Evolutionary conservation across 1,140 invertebrate genomes (phyloP).

Genomic region (Drosophila sproati): DNA sequence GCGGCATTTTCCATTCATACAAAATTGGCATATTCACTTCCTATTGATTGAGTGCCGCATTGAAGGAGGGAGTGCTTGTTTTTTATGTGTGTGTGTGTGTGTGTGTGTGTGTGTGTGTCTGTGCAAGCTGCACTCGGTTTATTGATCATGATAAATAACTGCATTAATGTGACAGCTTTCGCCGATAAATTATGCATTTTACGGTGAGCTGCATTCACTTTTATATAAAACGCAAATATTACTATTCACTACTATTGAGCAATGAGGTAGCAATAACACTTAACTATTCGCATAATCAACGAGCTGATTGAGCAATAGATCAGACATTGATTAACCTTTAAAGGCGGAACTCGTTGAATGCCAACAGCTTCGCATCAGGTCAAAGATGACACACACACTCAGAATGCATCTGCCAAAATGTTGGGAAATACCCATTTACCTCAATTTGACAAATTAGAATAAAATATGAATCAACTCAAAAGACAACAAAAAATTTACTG

Average conservation of each 20-base stretch:
- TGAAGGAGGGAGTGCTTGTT: slow-evolving; percentile 53
- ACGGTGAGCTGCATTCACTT: slow-evolving; percentile 32
- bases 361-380: slow-evolving; percentile 11
- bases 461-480: not conserved
- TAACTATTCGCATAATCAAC: slow-evolving; percentile 6
- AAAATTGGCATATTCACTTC: slow-evolving; percentile 60
- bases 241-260: not conserved
- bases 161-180: slow-evolving; percentile 77
- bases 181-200: slow-evolving; percentile 65
- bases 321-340: slow-evolving; percentile 27
- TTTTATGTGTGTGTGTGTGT: slow-evolving; percentile 1
- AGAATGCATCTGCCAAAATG: no score
- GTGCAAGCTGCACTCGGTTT: slow-evolving; percentile 39
- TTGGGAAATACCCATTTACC: not conserved
- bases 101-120: not conserved
- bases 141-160: slow-evolving; percentile 77
- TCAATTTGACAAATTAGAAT: not conserved
- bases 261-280: slow-evolving; percentile 23
- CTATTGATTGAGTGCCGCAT: slow-evolving; percentile 46
- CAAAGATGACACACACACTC: not conserved
- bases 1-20: slow-evolving; percentile 28
- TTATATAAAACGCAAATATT: not conserved
- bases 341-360: slow-evolving; percentile 26
- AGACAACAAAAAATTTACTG: not conserved
- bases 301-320: slow-evolving; percentile 31